Evolutionary conservation across 2,113 vertebrate species (phyloP).

Genomic region (Sialia sialis): DNA sequence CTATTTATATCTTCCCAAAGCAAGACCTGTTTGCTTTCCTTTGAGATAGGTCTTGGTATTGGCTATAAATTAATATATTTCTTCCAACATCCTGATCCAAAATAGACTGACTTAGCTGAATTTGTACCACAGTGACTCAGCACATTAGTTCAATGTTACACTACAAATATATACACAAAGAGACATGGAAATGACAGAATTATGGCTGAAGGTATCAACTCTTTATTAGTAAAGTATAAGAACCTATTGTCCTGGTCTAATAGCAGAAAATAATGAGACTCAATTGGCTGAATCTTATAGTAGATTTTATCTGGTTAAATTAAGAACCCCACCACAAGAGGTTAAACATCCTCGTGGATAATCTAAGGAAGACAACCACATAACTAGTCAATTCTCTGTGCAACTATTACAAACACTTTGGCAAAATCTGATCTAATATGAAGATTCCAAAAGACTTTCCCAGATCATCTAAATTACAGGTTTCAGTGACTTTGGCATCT

Average conservation of each 20-base stretch:
- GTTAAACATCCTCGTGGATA: not conserved
- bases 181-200: not conserved
- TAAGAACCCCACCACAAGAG: not conserved
- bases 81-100: not conserved
- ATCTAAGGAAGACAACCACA: not conserved
- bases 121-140: not conserved
- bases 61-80: not conserved
- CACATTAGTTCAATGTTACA: not conserved
- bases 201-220: not conserved
- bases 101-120: not conserved
- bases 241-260: not conserved
- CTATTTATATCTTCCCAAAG: not conserved
- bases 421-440: not conserved
- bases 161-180: not conserved
- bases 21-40: not conserved
- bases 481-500: not conserved
- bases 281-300: not conserved
- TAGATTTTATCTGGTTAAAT: not conserved
- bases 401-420: not conserved
- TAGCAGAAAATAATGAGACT: not conserved
- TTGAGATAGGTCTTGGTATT: not conserved
- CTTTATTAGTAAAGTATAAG: not conserved
- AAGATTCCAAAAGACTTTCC: not conserved
- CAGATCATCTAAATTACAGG: not conserved
- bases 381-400: not conserved